Conservation (phyloP, 2,888 invertebrate species). For the Osmoderma eremita region DNA sequence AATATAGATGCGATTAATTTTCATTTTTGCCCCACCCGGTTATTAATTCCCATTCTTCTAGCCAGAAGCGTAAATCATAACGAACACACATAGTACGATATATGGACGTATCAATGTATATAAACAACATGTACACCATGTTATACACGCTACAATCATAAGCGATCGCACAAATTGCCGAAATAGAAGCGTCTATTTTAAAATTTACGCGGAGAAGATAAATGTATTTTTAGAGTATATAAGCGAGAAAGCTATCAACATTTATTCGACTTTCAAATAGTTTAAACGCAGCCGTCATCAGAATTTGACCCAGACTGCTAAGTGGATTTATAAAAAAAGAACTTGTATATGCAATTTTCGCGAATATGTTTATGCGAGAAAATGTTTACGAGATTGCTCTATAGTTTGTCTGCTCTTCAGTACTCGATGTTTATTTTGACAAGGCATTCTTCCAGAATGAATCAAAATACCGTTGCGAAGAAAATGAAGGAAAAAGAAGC, state of each 20-base stretch:
- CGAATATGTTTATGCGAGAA: too few relatives aligned
- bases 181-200: background rate
- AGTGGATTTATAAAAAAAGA: constrained; percentile 8
- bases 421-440: too few relatives aligned
- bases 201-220: background rate
- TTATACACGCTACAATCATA: background rate
- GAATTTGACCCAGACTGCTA: background rate
- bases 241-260: background rate
- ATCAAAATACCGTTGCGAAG: too few relatives aligned
- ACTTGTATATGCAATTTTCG: too few relatives aligned
- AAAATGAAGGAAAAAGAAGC: too few relatives aligned
- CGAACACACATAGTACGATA: background rate
- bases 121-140: background rate
- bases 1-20: constrained; percentile 31
- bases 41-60: constrained; percentile 18
- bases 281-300: background rate
- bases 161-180: background rate
- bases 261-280: background rate
- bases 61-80: constrained; percentile 10
- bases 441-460: too few relatives aligned
- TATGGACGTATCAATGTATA: background rate
- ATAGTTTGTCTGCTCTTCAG: too few relatives aligned
- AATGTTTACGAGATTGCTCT: too few relatives aligned
- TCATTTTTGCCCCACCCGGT: constrained; percentile 15
- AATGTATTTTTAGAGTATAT: background rate